These are phyloP conservation scores for Apostichopus japonicus DNA, from an alignment of 35 echinoderm and acorn worm species.

Conservation along the genomic window DNA sequence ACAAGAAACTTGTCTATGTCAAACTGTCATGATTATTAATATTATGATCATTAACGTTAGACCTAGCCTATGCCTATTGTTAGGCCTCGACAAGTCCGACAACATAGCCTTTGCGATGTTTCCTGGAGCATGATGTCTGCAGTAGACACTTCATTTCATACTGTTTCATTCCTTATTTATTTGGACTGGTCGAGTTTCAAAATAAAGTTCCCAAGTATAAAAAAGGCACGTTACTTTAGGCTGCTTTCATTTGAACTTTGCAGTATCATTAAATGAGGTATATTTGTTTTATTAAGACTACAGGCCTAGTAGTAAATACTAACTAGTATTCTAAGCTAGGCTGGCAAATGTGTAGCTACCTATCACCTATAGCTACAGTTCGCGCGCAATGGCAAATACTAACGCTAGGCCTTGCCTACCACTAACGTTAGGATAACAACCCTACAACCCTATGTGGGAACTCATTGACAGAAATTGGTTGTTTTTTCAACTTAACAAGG, in stretches of 20 bases:
- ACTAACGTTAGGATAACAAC: conserved; percentile 23
- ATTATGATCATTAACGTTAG: conserved; percentile 23
- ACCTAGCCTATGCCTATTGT: conserved; percentile 1
- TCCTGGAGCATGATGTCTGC: conserved; percentile 34
- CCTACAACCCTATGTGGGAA: background rate
- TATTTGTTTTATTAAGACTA: conserved; percentile 31
- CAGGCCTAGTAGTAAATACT: background rate
- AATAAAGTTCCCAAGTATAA: conserved; percentile 15
- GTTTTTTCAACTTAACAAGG: conserved; percentile 29
- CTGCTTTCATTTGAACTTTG: conserved; percentile 15
- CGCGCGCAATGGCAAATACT: conserved; percentile 19
- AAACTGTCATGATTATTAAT: conserved; percentile 37
- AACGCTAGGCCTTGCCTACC: background rate
- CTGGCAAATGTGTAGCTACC: background rate
- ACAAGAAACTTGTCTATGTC: conserved; percentile 2
- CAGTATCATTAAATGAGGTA: conserved; percentile 31
- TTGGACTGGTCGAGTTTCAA: conserved; percentile 35
- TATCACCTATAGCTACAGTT: background rate
- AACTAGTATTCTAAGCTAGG: background rate
- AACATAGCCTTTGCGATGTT: conserved; percentile 17
- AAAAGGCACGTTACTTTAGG: background rate
- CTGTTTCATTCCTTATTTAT: conserved; percentile 9
- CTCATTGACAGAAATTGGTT: background rate
- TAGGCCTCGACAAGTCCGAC: conserved; percentile 17
- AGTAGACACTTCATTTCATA: conserved; percentile 28